A percentile compares a stretch with the other conserved stretches of the same genome.
These are phyloP conservation scores for Pseudopodoces humilis DNA, from an alignment of 2,113 vertebrate species.

Conservation along the genomic window DNA sequence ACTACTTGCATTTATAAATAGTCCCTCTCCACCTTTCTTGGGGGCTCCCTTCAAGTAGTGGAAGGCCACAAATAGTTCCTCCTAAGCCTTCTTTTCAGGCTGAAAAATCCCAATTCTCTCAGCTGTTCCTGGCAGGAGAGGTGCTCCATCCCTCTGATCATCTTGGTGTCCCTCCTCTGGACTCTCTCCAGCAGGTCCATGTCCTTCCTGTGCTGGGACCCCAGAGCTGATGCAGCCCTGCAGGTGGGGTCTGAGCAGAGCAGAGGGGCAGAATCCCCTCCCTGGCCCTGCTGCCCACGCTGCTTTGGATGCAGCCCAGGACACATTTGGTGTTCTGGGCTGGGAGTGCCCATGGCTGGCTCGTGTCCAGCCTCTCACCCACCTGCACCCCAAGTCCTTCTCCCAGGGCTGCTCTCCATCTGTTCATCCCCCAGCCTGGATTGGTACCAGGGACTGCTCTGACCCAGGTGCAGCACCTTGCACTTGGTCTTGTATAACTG, in stretches of 20 bases:
- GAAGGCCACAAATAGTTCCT: fast-evolving
- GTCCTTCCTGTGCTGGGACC: not conserved
- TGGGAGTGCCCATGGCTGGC: not conserved
- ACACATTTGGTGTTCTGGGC: not conserved
- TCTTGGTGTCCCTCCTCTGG: not conserved
- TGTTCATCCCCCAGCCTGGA: not conserved
- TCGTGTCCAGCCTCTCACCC: not conserved
- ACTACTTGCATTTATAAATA: fast-evolving
- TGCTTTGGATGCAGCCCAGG: not conserved
- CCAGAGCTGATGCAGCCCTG: not conserved
- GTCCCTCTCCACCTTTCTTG: not conserved
- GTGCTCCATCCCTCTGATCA: not conserved
- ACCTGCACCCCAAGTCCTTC: not conserved
- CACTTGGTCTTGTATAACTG: not conserved
- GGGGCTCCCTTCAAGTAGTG: not conserved
- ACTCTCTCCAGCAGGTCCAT: fast-evolving
- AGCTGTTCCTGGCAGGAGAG: not conserved
- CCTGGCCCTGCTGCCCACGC: not conserved
- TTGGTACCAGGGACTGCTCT: fast-evolving
- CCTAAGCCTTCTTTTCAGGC: not conserved
- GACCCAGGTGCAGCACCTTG: not conserved
- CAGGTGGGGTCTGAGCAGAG: not conserved
- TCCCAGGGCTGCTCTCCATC: not conserved
- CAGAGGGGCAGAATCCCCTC: not conserved
- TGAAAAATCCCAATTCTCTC: not conserved